Conservation (phyloP, 1,140 invertebrate species). For the Aphidius ervi region DNA sequence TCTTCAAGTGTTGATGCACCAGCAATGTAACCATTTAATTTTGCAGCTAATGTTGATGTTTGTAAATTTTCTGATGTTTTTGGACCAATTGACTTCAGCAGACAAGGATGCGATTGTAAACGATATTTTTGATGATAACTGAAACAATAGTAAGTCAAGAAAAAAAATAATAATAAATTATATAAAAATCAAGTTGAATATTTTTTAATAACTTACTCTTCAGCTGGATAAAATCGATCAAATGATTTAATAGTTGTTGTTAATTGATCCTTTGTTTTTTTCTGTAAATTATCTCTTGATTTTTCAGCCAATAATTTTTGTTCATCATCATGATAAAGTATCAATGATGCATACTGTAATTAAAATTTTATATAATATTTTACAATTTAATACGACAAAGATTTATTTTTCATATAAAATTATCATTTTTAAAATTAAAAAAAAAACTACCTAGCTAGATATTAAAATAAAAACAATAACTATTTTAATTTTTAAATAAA, state of each 20-base stretch:
- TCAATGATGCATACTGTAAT: conserved; percentile 84
- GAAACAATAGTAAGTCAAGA: conserved; percentile 8
- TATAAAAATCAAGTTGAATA: not conserved
- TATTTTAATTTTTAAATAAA: no score
- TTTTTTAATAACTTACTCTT: conserved; percentile 69
- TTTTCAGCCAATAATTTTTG: conserved; percentile 74
- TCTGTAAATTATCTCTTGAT: conserved; percentile 62
- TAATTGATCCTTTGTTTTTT: conserved; percentile 58
- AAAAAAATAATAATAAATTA: no score
- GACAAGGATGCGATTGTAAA: conserved; percentile 72
- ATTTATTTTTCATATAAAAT: no score
- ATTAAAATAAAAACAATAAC: no score
- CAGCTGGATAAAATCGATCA: conserved; percentile 78
- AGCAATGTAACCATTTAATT: conserved; percentile 84
- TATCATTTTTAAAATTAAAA: no score
- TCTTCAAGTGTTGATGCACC: conserved; percentile 70
- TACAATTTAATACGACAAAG: no score
- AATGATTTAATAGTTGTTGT: conserved; percentile 73
- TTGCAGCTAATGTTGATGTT: conserved; percentile 75
- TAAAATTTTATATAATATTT: no score
- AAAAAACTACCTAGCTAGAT: no score
- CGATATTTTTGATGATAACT: conserved; percentile 94
- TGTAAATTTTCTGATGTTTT: conserved; percentile 60
- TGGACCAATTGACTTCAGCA: conserved; percentile 67
- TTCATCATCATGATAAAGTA: conserved; percentile 86